These are phyloP conservation scores for Rotaria sp. DNA, from an alignment of 2,888 invertebrate species.

Conservation along the genomic window DNA sequence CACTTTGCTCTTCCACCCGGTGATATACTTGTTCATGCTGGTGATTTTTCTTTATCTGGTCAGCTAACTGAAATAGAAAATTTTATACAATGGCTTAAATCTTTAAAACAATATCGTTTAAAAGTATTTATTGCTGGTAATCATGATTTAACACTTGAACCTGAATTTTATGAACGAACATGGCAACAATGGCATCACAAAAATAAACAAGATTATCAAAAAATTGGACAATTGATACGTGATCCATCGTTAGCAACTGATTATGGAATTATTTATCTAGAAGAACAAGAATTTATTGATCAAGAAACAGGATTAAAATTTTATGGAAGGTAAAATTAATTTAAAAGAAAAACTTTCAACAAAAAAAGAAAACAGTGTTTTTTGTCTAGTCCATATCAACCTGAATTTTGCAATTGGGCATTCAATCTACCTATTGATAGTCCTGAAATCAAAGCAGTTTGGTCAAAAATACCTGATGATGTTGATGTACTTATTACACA, in stretches of 20 bases:
- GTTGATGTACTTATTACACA: conserved; percentile 74
- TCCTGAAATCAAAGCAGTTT: conserved; percentile 56
- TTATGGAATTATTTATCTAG: conserved; percentile 15
- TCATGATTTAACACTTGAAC: conserved; percentile 32
- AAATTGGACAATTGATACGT: background rate
- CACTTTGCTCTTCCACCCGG: conserved; percentile 57
- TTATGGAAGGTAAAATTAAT: background rate
- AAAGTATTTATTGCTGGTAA: conserved; percentile 34
- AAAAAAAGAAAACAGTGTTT: too few species aligned
- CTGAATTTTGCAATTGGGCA: conserved; percentile 9
- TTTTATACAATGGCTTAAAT: conserved; percentile 20
- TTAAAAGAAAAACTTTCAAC: background rate
- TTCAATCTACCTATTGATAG: conserved; percentile 16
- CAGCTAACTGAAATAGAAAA: background rate
- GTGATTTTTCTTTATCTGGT: conserved; percentile 32
- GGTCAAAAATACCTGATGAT: conserved; percentile 69
- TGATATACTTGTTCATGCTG: conserved; percentile 39
- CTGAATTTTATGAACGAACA: background rate
- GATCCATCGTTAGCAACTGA: conserved; percentile 17
- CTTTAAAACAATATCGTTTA: conserved; percentile 29
- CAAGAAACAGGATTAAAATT: conserved; percentile 7
- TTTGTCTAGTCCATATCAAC: conserved; percentile 14
- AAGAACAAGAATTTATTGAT: conserved; percentile 23
- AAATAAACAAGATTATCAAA: background rate
- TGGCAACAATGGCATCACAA: background rate